Evolutionary conservation across 2,113 vertebrate genomes (phyloP), one percentile per base, ranked within the genome.

Genomic region (Falco punctatus): DNA sequence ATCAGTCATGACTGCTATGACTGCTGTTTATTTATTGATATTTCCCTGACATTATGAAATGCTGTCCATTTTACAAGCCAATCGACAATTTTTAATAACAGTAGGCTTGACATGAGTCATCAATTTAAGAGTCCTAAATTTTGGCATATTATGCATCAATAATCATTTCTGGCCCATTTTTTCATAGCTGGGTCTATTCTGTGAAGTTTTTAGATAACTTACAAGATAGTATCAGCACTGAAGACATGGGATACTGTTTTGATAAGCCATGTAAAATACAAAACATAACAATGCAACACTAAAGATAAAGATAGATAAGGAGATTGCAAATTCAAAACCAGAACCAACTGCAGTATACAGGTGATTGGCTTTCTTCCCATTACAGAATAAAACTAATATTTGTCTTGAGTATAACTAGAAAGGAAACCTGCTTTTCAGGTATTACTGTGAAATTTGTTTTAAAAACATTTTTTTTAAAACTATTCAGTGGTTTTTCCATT

Each of bases 41-140:
- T 88, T 95, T 97, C 40, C n/a, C 40, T 90, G 40, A n/a, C 62
- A 78, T 84, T 52, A 78, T 49, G 67, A 86, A 66, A 42, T 54
- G 46, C 6, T n/a, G 44, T 65, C 81, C 35, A 74, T 40, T 82
- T 95, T 57, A 72, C 11, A 90, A 91, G 48, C 89, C 54, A 72
- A 46, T 83, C 72, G 74, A 35, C 32, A 81, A 52, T 9, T 69
- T 85, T 81, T 89, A 75, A 86, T 90, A 51, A 86, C 42, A 82
- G 27, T 71, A 71, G 57, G 78, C 52, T 61, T 61, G 44, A n/a
- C 18, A 23, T 42, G 23, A 80, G 17, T 86, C 32, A 80, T 95
- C 32, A 67, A 4, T 81, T 92, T 79, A 74, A 49, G 17, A 46
- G 11, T 74, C 51, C 70, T 82, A 20, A 73, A 6, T 85, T 65